Base-by-base conservation (phyloP, 2,888 invertebrate genomes). In the Drosophila diplacantha region DNA sequence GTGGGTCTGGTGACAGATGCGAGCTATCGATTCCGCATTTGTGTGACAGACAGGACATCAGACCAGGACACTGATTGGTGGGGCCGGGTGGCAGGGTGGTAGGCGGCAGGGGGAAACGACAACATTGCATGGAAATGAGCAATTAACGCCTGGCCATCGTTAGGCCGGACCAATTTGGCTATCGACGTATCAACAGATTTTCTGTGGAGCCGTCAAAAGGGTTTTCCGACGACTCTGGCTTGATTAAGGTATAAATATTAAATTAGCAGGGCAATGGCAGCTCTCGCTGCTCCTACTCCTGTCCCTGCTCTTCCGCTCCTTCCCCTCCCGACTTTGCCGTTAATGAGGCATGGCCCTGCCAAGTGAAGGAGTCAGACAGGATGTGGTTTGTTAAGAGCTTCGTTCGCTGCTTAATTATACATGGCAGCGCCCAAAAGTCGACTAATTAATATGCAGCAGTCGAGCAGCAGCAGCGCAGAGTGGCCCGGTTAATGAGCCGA, bases 221-320 rank as follows among this genome's bases (percentile, higher is more conserved):
- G 58, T 52, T 72, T 38, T 18, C 50, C 59, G 62, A 44, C 57
- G 60, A 49, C 47, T 65, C 34, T 58, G 61, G 54, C 74, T 73
- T 80, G 84, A 80, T 84, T 76, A 82, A 82, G 83, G 83, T 82
- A 80, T 84, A 80, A 84, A 80, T 80, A 80, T 82, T 80, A 84
- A 77, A 80, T 84, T 71, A 82, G 74, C 72, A 50, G 38, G 55
- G 46, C 38, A 22, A 31, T 29, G 38, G 44, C 12, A 24, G n/a
- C 14, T 18, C 11, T 29, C 3, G 38, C 20, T 11, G 1, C 39
- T 41, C 11, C 34, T 8, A 7, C 34, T 29, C 29, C 18, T 11
- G 8, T 31, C 8, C 26, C 18, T 39, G 39, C 16, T 26, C 3
- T 14, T 6, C 18, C 22, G 24, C 58, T 26, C 3, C 3, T 14